A percentile compares a stretch with the other conserved stretches of the same genome.
Evolutionary conservation across 1,140 invertebrate species (phyloP).

Genomic region (Plodia interpunctella): DNA sequence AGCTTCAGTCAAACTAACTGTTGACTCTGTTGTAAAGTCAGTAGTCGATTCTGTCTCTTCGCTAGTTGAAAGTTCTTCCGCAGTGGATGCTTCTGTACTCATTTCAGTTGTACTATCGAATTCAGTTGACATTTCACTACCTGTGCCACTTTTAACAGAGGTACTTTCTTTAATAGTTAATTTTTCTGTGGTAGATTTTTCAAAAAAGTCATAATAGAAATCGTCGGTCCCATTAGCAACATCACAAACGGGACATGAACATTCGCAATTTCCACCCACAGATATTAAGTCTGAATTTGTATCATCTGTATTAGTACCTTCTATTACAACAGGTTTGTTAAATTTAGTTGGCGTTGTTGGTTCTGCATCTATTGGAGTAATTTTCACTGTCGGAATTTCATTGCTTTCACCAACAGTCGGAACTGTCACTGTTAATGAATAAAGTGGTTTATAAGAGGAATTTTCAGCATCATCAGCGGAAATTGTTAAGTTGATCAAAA

Average conservation of each 20-base stretch:
- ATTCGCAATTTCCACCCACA: conserved; percentile 84
- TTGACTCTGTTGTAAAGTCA: conserved; percentile 17
- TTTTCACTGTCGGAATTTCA: conserved; percentile 78
- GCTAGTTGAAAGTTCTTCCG: conserved; percentile 27
- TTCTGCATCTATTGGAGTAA: conserved; percentile 71
- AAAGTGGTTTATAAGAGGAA: conserved; percentile 80
- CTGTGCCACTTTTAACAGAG: conserved; percentile 18
- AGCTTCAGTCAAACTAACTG: conserved; percentile 34
- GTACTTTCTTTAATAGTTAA: conserved; percentile 17
- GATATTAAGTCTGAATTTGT: conserved; percentile 45
- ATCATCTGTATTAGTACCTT: conserved; percentile 32
- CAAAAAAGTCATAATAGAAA: conserved; percentile 56
- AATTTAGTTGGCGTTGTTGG: conserved; percentile 64
- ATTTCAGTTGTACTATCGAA: conserved; percentile 20
- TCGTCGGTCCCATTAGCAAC: conserved; percentile 61
- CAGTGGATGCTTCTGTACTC: conserved; percentile 26
- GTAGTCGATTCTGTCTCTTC: conserved; percentile 26
- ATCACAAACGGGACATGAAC: conserved; percentile 82
- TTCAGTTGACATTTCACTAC: conserved; percentile 19
- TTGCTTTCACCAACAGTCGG: conserved; percentile 78
- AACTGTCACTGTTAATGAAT: conserved; percentile 84
- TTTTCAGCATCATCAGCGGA: conserved; percentile 79
- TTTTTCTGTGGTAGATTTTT: conserved; percentile 32
- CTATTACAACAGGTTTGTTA: conserved; percentile 55
- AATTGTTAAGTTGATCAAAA: conserved; percentile 87